Conservation (phyloP, 2,888 invertebrate genomes). For the Ryuthela nishihirai region DNA sequence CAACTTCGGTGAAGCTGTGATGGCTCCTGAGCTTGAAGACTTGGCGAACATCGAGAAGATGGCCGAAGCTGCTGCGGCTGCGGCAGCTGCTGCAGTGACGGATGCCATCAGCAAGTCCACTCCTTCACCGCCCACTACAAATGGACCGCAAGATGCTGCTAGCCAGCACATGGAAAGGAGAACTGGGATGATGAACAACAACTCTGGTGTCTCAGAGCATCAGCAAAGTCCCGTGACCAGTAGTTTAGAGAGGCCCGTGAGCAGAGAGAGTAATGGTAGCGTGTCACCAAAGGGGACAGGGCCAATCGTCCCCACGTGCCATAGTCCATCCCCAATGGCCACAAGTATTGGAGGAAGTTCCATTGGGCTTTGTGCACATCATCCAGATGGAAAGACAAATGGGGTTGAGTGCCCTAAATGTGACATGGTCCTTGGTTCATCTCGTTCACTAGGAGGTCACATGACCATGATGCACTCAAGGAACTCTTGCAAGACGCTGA, state of each 20-base stretch:
- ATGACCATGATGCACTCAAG: conserved; percentile 82
- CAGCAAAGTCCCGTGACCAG: conserved; percentile 37
- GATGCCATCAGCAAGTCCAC: conserved; percentile 11
- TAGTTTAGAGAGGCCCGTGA: conserved; percentile 36
- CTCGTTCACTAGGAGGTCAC: conserved; percentile 64
- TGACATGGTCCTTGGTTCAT: conserved; percentile 85
- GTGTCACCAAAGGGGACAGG: conserved; percentile 52
- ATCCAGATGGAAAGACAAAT: conserved; percentile 86
- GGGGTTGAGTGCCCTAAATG: conserved; percentile 94
- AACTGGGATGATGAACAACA: conserved; percentile 1
- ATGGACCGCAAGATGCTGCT: conserved; percentile 17
- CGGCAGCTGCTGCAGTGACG: conserved; percentile 53
- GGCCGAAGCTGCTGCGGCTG: conserved; percentile 51
- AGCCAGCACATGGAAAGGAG: conserved; percentile 12
- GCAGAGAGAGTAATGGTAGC: conserved; percentile 43
- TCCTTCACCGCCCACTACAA: conserved; percentile 20
- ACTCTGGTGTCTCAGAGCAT: conserved; percentile 5
- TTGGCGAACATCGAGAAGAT: conserved; percentile 43
- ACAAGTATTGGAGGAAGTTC: conserved; percentile 64
- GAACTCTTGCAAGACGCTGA: conserved; percentile 97
- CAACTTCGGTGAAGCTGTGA: conserved; percentile 22
- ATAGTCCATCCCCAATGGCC: conserved; percentile 48
- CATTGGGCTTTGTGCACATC: conserved; percentile 68
- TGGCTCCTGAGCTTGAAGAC: conserved; percentile 43
- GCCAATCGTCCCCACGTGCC: conserved; percentile 55